These are phyloP conservation scores for Lithobates pipiens DNA, from an alignment of 2,797 vertebrate genomes.

Conservation along the genomic window DNA sequence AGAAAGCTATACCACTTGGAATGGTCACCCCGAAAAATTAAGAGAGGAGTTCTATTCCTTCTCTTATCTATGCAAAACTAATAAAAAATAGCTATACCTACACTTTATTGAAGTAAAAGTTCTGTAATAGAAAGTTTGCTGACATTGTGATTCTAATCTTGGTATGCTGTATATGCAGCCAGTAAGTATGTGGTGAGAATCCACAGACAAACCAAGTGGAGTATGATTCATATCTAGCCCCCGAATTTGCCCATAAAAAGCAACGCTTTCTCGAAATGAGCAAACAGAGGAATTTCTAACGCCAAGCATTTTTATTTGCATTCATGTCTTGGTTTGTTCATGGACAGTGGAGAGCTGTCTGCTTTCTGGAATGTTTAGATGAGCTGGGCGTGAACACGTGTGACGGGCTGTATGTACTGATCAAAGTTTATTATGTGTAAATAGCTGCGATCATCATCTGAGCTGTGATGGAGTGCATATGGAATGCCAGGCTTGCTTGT, in stretches of 20 bases:
- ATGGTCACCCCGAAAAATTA: too few relatives aligned
- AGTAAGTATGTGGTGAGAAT: neutral
- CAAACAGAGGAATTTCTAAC: neutral
- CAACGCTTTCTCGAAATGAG: neutral
- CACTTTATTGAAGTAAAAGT: too few relatives aligned
- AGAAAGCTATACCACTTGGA: too few relatives aligned
- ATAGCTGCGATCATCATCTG: constrained; percentile 18
- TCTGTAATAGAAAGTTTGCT: too few relatives aligned
- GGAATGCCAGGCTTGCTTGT: constrained; percentile 1
- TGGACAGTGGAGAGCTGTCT: constrained; percentile 25
- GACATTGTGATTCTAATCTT: neutral
- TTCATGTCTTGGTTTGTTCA: constrained; percentile 18
- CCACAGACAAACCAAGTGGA: too few relatives aligned
- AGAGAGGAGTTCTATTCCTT: too few relatives aligned
- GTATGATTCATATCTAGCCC: neutral
- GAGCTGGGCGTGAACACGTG: neutral
- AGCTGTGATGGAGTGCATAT: constrained; percentile 6
- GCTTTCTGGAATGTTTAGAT: constrained; percentile 30
- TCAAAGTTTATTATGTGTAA: constrained; percentile 50
- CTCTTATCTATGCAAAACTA: too few relatives aligned
- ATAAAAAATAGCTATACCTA: too few relatives aligned
- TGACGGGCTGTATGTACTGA: constrained; percentile 11
- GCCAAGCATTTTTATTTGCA: neutral
- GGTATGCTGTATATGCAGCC: neutral
- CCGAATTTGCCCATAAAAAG: constrained; percentile 14